Conservation (phyloP, 2,888 invertebrate genomes). For the Campoplex nolae region DNA sequence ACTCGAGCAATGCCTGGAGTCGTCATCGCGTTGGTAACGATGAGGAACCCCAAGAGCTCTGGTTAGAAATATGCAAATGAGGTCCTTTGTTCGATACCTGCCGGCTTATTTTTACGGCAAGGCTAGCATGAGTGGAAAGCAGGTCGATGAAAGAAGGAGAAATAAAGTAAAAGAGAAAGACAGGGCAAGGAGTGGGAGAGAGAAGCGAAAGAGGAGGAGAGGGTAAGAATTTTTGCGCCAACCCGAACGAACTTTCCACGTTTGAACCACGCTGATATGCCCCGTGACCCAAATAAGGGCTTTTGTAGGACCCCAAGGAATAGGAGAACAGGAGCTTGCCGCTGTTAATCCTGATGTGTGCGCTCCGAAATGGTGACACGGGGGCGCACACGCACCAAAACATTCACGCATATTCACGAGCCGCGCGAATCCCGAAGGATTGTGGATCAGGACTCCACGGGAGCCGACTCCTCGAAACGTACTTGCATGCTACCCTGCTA, state of each 20-base stretch:
- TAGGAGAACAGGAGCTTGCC: conserved; percentile 79
- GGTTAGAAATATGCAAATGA: conserved; percentile 82
- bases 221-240: conserved; percentile 9
- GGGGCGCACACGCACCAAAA: conserved; percentile 69
- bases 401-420: conserved; percentile 63
- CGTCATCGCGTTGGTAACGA: conserved; percentile 25
- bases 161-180: neutral
- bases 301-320: conserved; percentile 83
- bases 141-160: conserved; percentile 69
- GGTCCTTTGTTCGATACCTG: conserved; percentile 84
- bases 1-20: conserved; percentile 7
- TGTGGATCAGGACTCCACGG: conserved; percentile 71
- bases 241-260: conserved; percentile 46
- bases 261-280: conserved; percentile 76
- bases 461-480: conserved; percentile 39
- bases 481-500: conserved; percentile 81
- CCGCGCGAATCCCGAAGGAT: conserved; percentile 73
- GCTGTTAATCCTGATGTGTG: conserved; percentile 61
- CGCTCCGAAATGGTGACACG: conserved; percentile 63
- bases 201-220: neutral
- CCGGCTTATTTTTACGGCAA: conserved; percentile 82
- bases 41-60: conserved; percentile 29
- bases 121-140: conserved; percentile 78
- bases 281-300: conserved; percentile 84
- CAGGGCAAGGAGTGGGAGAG: neutral